Conservation (phyloP, 2,113 vertebrate genomes). For the Deroptyus accipitrinus region DNA sequence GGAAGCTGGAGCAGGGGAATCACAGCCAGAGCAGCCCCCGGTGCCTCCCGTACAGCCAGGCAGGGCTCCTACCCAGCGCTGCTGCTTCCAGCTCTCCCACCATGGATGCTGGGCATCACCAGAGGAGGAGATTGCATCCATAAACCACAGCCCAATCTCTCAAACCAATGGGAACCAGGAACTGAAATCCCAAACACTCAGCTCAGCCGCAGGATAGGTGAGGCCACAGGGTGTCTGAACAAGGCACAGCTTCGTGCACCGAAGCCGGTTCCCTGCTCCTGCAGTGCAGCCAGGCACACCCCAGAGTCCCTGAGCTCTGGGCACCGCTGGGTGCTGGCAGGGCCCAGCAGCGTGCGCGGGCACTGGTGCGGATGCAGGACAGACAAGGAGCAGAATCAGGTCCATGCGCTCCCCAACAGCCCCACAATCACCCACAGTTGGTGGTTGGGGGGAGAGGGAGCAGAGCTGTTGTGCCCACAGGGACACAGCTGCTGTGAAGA, state of each 20-base stretch:
- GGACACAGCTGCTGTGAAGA: not conserved
- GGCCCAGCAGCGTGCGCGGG: rapidly evolving
- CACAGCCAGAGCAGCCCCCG: rapidly evolving
- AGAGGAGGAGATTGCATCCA: not conserved
- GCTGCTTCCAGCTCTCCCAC: rapidly evolving
- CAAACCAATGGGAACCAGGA: not conserved
- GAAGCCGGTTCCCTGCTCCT: not conserved
- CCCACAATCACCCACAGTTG: not conserved
- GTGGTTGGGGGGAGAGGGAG: not conserved
- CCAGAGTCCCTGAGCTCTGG: not conserved
- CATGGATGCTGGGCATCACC: not conserved
- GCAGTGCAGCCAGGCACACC: not conserved
- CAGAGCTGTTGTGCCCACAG: rapidly evolving
- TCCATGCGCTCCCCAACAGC: rapidly evolving
- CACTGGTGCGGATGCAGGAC: rapidly evolving
- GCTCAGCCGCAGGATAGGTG: not conserved
- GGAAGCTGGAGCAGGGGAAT: not conserved
- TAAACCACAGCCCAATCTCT: not conserved
- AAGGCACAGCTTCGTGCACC: rapidly evolving
- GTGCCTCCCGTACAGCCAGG: not conserved
- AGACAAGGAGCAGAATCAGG: not conserved
- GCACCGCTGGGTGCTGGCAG: not conserved
- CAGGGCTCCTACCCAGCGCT: not conserved
- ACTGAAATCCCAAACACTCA: not conserved
- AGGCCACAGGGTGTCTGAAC: not conserved